These are phyloP conservation scores for Megatriorchis doriae DNA, from an alignment of 2,113 vertebrate genomes.

Conservation along the genomic window DNA sequence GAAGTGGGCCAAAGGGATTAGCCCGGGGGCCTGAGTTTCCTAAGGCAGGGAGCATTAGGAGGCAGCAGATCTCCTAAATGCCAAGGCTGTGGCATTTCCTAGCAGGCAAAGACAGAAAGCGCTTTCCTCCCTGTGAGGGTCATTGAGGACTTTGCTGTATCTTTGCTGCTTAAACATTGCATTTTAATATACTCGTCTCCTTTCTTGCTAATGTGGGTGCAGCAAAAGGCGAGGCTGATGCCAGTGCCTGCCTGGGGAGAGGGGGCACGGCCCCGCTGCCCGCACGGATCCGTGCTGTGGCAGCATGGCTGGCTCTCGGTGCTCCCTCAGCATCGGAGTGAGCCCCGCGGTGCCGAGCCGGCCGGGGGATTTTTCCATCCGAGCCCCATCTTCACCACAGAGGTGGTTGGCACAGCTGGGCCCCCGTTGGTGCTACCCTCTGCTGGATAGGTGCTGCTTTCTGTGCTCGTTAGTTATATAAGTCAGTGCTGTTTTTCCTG, in stretches of 20 bases:
- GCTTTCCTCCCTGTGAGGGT: neutral
- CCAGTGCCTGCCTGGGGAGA: neutral
- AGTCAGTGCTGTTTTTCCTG: neutral
- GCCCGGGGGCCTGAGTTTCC: neutral
- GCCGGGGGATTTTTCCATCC: fast-evolving
- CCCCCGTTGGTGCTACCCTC: fast-evolving
- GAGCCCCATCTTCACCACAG: fast-evolving
- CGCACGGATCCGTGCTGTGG: fast-evolving
- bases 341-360: fast-evolving
- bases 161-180: neutral
- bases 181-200: neutral
- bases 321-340: fast-evolving
- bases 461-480: fast-evolving
- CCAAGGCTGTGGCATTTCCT: slow-evolving; percentile 53
- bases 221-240: neutral
- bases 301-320: neutral
- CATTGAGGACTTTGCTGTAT: neutral
- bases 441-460: neutral
- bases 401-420: fast-evolving
- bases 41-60: neutral
- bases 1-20: slow-evolving; percentile 30
- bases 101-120: neutral
- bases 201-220: fast-evolving
- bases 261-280: neutral
- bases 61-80: slow-evolving; percentile 29